Evolutionary conservation across 2,113 vertebrate genomes (phyloP).

Genomic region (Urocolius indicus): DNA sequence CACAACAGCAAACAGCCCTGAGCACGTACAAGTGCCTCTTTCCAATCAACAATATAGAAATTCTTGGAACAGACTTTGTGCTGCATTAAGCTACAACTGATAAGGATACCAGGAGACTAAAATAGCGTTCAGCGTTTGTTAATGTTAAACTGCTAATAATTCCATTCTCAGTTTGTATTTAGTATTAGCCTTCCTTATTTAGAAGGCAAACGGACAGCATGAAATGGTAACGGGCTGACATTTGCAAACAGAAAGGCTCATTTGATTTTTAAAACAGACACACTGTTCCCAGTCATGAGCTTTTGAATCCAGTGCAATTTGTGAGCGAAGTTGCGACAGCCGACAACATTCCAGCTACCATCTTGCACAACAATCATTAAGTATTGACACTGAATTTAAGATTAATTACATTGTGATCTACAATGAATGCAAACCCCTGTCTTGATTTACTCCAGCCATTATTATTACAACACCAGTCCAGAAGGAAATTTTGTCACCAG

Average conservation of each 20-base stretch:
- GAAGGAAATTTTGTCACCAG: background rate
- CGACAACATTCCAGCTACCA: background rate
- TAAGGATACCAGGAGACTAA: background rate
- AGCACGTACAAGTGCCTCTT: background rate
- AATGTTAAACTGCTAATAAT: slow-evolving; percentile 38
- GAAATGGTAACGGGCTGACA: background rate
- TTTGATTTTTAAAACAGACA: background rate
- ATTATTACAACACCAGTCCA: background rate
- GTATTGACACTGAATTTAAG: background rate
- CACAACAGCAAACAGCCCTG: background rate
- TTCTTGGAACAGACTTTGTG: slow-evolving; percentile 18
- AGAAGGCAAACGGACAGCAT: background rate
- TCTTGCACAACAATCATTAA: background rate
- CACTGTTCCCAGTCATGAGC: background rate
- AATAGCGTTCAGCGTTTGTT: background rate
- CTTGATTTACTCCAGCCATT: background rate
- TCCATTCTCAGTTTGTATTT: background rate
- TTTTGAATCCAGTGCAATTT: background rate
- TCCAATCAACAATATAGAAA: background rate
- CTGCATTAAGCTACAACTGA: background rate
- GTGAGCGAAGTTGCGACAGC: background rate
- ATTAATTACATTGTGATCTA: background rate
- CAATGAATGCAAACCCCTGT: background rate
- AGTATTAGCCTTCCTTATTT: background rate
- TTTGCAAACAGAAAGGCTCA: background rate